Evolutionary conservation across 2,113 vertebrate genomes (phyloP).

Genomic region (Pogona vitticeps): DNA sequence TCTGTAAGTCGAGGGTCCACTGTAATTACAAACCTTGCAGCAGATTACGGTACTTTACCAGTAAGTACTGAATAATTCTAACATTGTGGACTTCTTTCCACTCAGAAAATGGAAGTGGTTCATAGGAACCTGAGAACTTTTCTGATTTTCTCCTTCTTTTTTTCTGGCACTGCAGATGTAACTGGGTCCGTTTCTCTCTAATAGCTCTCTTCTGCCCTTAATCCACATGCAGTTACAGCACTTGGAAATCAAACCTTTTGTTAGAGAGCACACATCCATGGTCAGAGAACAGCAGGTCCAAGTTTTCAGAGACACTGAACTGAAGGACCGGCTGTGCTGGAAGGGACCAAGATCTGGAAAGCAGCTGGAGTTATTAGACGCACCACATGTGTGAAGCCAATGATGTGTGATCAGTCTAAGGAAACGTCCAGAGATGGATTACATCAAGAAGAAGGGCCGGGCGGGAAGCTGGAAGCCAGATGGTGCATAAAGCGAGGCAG

Average conservation of each 20-base stretch:
- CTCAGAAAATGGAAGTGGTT: neutral
- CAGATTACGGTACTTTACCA: too few species aligned
- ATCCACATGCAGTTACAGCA: neutral
- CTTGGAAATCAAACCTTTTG: neutral
- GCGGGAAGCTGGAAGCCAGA: accelerated
- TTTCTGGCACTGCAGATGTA: neutral
- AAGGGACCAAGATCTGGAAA: constrained; percentile 51
- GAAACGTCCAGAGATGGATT: constrained; percentile 48
- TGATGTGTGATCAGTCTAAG: constrained; percentile 52
- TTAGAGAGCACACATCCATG: accelerated
- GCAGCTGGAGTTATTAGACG: constrained; percentile 60
- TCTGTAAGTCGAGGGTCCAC: too few species aligned
- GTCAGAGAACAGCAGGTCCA: constrained; percentile 35
- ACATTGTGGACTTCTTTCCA: neutral
- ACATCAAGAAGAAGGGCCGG: constrained; percentile 26
- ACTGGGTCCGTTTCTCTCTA: neutral
- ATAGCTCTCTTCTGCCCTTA: neutral
- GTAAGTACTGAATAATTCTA: too few species aligned
- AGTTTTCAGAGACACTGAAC: neutral
- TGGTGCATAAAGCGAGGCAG: constrained; percentile 20
- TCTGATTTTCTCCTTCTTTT: neutral
- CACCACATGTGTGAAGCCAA: constrained; percentile 31
- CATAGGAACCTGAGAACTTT: neutral
- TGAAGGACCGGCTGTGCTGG: constrained; percentile 39
- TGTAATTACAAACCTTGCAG: too few species aligned